A percentile compares a stretch with the other conserved stretches of the same genome.
phyloP scores from a whole-genome alignment of 2,797 vertebrate genomes.

The Pseudomugil gertrudae region DNA sequence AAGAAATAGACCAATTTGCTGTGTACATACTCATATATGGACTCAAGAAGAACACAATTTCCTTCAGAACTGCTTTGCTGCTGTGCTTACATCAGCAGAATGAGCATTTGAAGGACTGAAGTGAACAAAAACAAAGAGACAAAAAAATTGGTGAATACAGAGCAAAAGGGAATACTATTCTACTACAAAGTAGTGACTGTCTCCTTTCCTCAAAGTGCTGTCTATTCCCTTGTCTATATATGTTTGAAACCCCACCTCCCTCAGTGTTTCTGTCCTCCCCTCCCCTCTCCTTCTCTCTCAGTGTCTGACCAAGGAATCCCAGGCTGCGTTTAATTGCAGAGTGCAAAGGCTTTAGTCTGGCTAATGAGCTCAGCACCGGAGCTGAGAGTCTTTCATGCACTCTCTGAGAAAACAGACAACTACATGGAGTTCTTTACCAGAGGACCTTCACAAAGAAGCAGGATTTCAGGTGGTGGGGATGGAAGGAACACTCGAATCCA shows the following conservation, averaged over 20 bases:
- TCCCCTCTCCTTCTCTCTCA: constrained; percentile 59
- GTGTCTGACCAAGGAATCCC: constrained; percentile 80
- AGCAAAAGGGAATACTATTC: constrained; percentile 42
- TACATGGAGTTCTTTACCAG: constrained; percentile 42
- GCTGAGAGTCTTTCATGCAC: constrained; percentile 52
- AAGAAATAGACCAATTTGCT: not conserved
- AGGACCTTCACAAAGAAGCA: constrained; percentile 40
- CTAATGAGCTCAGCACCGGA: constrained; percentile 71
- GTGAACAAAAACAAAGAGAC: constrained; percentile 35
- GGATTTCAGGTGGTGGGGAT: constrained; percentile 56
- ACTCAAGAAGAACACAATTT: constrained; percentile 20
- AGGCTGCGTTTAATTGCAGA: constrained; percentile 85
- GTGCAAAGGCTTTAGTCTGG: constrained; percentile 74
- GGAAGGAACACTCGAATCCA: constrained; percentile 59
- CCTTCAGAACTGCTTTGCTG: constrained; percentile 7
- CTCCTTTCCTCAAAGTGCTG: constrained; percentile 56
- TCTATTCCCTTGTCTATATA: constrained; percentile 65
- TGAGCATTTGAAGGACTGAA: too few species aligned
- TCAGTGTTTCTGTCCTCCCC: constrained; percentile 61
- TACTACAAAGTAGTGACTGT: constrained; percentile 53
- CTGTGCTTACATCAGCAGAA: constrained; percentile 34
- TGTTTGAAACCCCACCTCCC: constrained; percentile 80
- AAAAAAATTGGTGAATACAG: too few species aligned
- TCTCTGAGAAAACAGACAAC: constrained; percentile 41
- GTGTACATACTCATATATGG: constrained; percentile 15